A percentile compares a stretch with the other conserved stretches of the same genome.
These are phyloP conservation scores for Pseudachorutes palmiensis DNA, from an alignment of 1,140 invertebrate species.

Conservation along the genomic window DNA sequence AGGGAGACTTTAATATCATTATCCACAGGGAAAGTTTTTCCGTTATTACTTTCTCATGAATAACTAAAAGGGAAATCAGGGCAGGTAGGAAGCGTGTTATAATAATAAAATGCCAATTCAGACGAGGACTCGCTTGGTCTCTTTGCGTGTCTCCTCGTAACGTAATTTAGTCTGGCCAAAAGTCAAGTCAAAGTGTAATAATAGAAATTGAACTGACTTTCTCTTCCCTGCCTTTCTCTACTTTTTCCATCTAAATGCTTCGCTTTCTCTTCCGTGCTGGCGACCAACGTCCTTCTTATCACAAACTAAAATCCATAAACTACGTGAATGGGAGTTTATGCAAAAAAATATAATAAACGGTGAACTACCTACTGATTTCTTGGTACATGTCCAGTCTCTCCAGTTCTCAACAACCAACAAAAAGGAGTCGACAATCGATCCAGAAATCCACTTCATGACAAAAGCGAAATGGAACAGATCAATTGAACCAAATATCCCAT, in stretches of 20 bases:
- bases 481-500: too few species aligned
- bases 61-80: background rate
- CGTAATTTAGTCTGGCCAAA: constrained; percentile 8
- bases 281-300: too few species aligned
- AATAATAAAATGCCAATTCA: background rate
- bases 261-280: too few species aligned
- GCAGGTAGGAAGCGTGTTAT: background rate
- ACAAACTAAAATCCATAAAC: background rate
- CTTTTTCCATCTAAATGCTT: too few species aligned
- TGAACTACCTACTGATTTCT: background rate
- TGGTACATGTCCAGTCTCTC: too few species aligned
- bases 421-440: too few species aligned
- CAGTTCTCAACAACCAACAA: too few species aligned
- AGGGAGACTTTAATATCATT: constrained; percentile 1
- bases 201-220: constrained; percentile 11
- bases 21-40: background rate
- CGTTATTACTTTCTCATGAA: background rate
- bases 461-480: too few species aligned
- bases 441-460: too few species aligned
- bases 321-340: background rate
- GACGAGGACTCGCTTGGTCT: background rate
- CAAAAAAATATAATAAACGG: background rate
- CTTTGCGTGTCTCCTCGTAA: constrained; percentile 6
- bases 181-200: constrained; percentile 8
- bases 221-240: background rate